Evolutionary conservation across 2,888 invertebrate species (phyloP).

Genomic region (Chaetoderma sp.): DNA sequence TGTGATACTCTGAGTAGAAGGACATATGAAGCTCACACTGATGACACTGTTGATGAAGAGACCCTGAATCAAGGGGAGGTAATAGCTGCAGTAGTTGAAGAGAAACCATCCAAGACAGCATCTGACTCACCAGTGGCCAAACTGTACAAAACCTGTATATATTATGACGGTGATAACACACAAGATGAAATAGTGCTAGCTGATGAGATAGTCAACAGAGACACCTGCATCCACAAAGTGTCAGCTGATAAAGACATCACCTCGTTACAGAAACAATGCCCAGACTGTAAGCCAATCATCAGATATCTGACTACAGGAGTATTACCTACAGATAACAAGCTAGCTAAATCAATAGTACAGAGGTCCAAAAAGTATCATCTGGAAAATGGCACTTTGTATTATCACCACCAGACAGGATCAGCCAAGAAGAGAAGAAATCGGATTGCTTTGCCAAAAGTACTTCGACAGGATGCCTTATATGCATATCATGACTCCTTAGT

Average conservation of each 20-base stretch:
- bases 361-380: slow-evolving; percentile 24
- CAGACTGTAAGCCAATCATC: slow-evolving; percentile 20
- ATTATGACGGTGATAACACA: too few relatives aligned
- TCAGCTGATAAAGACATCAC: too few relatives aligned
- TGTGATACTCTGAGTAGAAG: slow-evolving; percentile 25
- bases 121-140: not conserved
- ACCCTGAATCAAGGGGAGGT: not conserved
- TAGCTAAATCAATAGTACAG: slow-evolving; percentile 4
- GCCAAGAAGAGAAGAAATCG: not conserved
- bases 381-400: slow-evolving; percentile 25
- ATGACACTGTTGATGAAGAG: too few relatives aligned
- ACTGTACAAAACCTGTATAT: too few relatives aligned
- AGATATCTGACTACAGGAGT: slow-evolving; percentile 11
- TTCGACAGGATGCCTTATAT: slow-evolving; percentile 20
- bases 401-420: slow-evolving; percentile 14
- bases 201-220: not conserved
- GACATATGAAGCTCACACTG: not conserved
- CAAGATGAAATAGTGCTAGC: not conserved
- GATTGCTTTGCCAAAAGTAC: slow-evolving; percentile 17
- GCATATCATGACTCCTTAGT: slow-evolving; percentile 24
- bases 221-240: not conserved
- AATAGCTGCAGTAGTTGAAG: not conserved
- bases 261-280: slow-evolving; percentile 28
- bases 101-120: not conserved
- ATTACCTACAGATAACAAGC: slow-evolving; percentile 17